phyloP scores from a whole-genome alignment of 2,888 invertebrate species.

The Hipparchia sbordonii region DNA sequence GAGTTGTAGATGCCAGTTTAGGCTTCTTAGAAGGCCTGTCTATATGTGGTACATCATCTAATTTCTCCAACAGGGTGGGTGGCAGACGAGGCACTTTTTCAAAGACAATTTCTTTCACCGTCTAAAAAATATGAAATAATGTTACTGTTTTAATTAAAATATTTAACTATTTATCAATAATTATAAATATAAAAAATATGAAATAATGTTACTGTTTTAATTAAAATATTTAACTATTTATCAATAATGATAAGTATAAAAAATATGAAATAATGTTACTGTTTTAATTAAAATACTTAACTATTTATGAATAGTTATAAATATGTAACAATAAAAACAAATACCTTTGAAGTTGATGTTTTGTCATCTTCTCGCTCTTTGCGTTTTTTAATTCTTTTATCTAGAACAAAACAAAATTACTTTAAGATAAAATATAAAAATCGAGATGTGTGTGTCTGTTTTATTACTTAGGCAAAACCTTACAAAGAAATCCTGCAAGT shows the following conservation, averaged over 20 bases:
- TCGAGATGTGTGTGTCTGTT: no score
- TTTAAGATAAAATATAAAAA: background rate
- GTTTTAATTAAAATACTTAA: no score
- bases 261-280: no score
- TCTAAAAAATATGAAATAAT: conserved; percentile 45
- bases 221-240: no score
- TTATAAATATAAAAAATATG: no score
- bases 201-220: no score
- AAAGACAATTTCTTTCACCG: conserved; percentile 56
- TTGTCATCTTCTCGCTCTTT: conserved; percentile 64
- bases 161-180: no score
- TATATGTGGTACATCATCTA: conserved; percentile 59
- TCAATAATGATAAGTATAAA: no score
- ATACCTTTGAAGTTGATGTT: conserved; percentile 55
- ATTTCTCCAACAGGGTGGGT: conserved; percentile 55
- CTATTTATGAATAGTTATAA: no score
- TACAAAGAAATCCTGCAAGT: no score
- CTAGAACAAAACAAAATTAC: conserved; percentile 8
- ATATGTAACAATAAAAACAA: background rate
- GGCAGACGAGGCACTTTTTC: conserved; percentile 64
- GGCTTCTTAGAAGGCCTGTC: conserved; percentile 45
- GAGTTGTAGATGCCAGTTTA: conserved; percentile 59
- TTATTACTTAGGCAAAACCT: background rate
- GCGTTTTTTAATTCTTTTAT: conserved; percentile 49
- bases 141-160: no score